Percentiles rank a stretch among this genome's conserved stretches.
phyloP scores from a whole-genome alignment of 2,113 vertebrate genomes.

The Seriola aureovittata region DNA sequence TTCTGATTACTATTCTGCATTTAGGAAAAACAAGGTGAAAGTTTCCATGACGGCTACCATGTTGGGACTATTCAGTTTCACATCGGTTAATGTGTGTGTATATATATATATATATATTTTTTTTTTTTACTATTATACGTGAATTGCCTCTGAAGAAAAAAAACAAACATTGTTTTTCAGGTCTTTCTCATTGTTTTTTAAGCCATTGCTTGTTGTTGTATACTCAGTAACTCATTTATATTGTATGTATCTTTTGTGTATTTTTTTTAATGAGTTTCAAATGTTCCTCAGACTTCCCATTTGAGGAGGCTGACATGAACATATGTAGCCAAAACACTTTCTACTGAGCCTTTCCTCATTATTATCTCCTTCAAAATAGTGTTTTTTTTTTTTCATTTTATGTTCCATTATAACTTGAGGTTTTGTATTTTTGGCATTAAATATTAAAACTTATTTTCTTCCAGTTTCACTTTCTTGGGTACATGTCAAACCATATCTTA shows the following conservation, averaged over 20 bases:
- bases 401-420: neutral
- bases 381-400: too few species aligned
- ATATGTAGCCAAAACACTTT: neutral
- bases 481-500: neutral
- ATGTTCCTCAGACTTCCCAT: neutral
- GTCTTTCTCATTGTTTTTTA: neutral
- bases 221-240: neutral
- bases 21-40: neutral
- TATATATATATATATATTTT: neutral
- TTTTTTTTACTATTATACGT: neutral
- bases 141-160: neutral
- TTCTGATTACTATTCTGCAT: neutral
- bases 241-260: neutral
- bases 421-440: conserved; percentile 19
- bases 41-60: too few species aligned
- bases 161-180: neutral
- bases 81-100: neutral
- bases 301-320: too few species aligned
- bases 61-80: neutral
- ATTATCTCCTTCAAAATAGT: neutral
- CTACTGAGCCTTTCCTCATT: neutral
- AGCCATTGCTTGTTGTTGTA: neutral
- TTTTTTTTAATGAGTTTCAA: neutral
- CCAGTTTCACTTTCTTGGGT: neutral
- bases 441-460: neutral